These are phyloP conservation scores for Agriopis aurantiaria DNA, from an alignment of 2,888 invertebrate species.

Conservation along the genomic window DNA sequence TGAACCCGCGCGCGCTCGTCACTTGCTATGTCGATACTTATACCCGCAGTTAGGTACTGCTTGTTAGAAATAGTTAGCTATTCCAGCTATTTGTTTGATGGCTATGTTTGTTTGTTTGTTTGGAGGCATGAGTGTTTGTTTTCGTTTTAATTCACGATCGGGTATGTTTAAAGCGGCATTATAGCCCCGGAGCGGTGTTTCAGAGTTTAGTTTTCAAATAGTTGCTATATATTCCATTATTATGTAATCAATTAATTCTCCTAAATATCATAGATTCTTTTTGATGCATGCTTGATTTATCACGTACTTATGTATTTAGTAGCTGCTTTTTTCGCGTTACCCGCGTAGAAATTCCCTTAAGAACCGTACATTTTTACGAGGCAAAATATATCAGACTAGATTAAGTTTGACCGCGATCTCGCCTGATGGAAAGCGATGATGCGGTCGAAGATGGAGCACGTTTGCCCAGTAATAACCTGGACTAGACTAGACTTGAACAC, in stretches of 20 bases:
- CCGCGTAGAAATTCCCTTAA: no score
- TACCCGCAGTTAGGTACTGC: background rate
- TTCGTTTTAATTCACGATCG: background rate
- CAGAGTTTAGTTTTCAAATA: background rate
- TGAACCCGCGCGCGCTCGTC: background rate
- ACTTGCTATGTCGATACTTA: background rate
- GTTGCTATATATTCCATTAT: background rate
- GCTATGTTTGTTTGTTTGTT: slow-evolving; percentile 1
- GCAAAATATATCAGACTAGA: no score
- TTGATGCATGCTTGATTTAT: background rate
- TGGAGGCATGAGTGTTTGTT: slow-evolving; percentile 1
- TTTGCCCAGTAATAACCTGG: no score
- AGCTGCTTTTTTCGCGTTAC: no score
- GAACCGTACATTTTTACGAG: no score
- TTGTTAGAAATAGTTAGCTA: slow-evolving; percentile 9
- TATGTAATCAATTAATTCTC: background rate
- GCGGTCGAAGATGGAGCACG: no score
- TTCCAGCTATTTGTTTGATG: background rate
- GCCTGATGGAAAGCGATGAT: no score
- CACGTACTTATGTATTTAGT: no score
- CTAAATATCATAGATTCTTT: background rate
- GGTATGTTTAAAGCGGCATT: background rate
- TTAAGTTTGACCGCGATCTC: no score
- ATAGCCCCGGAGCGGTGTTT: background rate
- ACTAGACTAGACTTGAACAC: no score